These are phyloP conservation scores for Mercenaria mercenaria DNA, from an alignment of 1,140 invertebrate genomes.

Conservation along the genomic window DNA sequence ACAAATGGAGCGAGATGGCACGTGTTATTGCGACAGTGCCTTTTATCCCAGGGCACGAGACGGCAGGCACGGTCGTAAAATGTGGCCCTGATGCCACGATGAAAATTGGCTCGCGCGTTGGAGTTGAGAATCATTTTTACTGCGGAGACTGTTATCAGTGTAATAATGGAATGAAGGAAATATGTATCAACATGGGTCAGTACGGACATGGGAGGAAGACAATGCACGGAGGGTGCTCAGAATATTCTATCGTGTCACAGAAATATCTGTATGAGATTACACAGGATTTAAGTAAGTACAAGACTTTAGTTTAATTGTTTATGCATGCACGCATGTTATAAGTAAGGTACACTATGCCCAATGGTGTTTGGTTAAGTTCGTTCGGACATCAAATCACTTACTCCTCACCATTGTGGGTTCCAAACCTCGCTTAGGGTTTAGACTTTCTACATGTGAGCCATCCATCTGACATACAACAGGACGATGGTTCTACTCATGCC, in stretches of 20 bases:
- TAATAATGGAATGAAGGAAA: conserved; percentile 76
- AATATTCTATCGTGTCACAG: conserved; percentile 82
- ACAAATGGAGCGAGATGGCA: conserved; percentile 82
- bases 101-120: conserved; percentile 76
- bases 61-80: conserved; percentile 82
- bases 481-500: no score
- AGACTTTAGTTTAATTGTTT: background rate
- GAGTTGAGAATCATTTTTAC: conserved; percentile 83
- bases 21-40: conserved; percentile 81
- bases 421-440: no score
- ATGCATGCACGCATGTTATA: no score
- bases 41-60: conserved; percentile 83
- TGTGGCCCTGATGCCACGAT: conserved; percentile 78
- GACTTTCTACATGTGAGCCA: no score
- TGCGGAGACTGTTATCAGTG: conserved; percentile 83
- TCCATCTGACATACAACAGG: no score
- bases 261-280: conserved; percentile 79
- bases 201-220: conserved; percentile 83
- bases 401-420: no score
- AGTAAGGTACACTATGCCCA: no score
- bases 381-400: no score
- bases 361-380: no score
- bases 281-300: conserved; percentile 75
- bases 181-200: conserved; percentile 83
- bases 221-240: conserved; percentile 80